Percentiles rank a stretch among this genome's conserved stretches.
phyloP scores from a whole-genome alignment of 2,888 invertebrate genomes.

The Zaprionus obscuricornis region DNA sequence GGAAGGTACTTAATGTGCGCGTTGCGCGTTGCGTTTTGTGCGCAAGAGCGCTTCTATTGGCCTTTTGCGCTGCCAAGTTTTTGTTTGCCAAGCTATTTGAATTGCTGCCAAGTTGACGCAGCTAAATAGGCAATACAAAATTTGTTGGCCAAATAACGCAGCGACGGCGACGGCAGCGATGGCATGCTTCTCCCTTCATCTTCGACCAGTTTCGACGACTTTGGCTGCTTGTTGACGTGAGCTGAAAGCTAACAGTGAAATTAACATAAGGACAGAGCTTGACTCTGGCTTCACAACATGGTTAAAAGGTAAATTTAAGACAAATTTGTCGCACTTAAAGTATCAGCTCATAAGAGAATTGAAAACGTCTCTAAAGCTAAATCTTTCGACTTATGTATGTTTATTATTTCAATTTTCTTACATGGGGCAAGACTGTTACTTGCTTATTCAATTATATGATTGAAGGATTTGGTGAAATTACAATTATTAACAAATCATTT shows the following conservation, averaged over 20 bases:
- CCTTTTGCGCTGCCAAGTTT: background rate
- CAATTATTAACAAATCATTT: no score
- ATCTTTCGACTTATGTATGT: no score
- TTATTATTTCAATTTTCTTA: no score
- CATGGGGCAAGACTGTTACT: no score
- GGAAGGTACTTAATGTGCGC: no score
- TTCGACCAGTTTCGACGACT: constrained; percentile 29
- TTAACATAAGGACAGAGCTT: constrained; percentile 40
- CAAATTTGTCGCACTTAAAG: constrained; percentile 56
- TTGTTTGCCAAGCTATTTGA: constrained; percentile 1
- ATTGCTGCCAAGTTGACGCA: constrained; percentile 12
- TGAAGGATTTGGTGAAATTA: no score
- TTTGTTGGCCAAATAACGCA: constrained; percentile 14
- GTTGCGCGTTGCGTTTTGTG: no score
- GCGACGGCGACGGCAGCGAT: no score
- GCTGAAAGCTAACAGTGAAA: constrained; percentile 55
- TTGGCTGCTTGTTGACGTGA: constrained; percentile 45
- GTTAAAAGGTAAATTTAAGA: constrained; percentile 42
- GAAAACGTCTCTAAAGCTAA: background rate
- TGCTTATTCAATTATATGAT: no score
- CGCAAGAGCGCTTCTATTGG: no score
- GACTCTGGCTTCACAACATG: constrained; percentile 17
- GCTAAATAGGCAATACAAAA: constrained; percentile 17
- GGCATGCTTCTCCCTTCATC: background rate
- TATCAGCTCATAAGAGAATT: constrained; percentile 1